Base-by-base conservation (phyloP, 1,140 invertebrate species). In the Bombus soroeensis region DNA sequence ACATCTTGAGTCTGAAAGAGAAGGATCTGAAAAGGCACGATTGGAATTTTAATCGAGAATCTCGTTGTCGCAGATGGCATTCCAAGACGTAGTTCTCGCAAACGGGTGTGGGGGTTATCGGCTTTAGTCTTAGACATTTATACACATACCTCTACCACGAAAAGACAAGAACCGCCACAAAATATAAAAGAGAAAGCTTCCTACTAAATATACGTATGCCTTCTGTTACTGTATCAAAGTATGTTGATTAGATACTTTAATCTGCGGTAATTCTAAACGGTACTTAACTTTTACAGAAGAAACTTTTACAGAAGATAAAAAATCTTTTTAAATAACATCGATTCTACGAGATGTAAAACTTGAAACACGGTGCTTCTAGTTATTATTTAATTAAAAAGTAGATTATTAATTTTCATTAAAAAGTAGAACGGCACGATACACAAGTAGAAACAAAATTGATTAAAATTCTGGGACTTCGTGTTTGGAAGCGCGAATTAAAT, bases 31-130 rank as follows among this genome's bases (percentile, higher is more conserved):
- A 85, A 80, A 80, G 77, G 83, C 83, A 85, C 83, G 83, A 85
- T 85, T 53, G 83, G 83, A 85, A 85, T 85, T 85, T 85, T 85
- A 85, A 85, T 85, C 83, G 83, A 85, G 83, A 85, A 85, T 85
- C 83, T 85, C 71, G 83, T 85, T 85, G 83, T 85, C 83, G 75
- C 78, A 43, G 83, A 85, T 85, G 77, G 77, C 83, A 85, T 85
- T 85, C 83, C 77, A 80, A 80, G 77, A 80, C 77, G 77, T 85
- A 85, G 76, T 85, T 72, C 83, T 72, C 34, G 83, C 68, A 80
- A 85, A 73, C 83, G 83, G 47, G 76, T 80, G 71, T 62, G 77
- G 68, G 68, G 77, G 41, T 85, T 85, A 85, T 85, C 83, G 76
- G 53, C 77, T 79, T 85, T 85, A 80, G 73, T 85, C 77, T 70